A percentile compares a stretch with the other conserved stretches of the same genome.
Evolutionary conservation across 1,140 invertebrate species (phyloP).

Genomic region (Drosophila pruinosa): DNA sequence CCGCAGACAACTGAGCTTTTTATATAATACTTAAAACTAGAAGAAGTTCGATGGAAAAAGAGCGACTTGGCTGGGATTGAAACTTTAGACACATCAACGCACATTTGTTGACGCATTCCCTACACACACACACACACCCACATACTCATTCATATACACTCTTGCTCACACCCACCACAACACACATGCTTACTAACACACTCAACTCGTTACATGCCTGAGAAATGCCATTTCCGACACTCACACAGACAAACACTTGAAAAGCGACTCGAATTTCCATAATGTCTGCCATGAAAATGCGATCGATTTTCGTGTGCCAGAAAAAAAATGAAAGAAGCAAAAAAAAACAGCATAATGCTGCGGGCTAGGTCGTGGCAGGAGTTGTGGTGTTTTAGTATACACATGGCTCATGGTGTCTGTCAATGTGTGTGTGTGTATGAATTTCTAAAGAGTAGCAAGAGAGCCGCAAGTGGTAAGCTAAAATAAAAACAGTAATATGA

Average conservation of each 20-base stretch:
- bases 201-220: slow-evolving; percentile 74
- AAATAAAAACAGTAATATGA: slow-evolving; percentile 60
- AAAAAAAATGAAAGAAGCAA: slow-evolving; percentile 10
- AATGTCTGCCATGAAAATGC: slow-evolving; percentile 81
- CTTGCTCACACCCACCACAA: slow-evolving; percentile 34
- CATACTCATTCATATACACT: no score
- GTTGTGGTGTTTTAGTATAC: background rate
- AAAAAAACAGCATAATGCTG: slow-evolving; percentile 65
- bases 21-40: slow-evolving; percentile 24
- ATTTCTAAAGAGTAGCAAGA: slow-evolving; percentile 62
- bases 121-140: slow-evolving; percentile 17
- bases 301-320: slow-evolving; percentile 71
- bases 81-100: slow-evolving; percentile 57
- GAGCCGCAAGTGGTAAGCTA: slow-evolving; percentile 50
- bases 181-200: slow-evolving; percentile 4
- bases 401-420: slow-evolving; percentile 23
- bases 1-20: slow-evolving; percentile 12
- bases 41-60: slow-evolving; percentile 11
- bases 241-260: slow-evolving; percentile 60
- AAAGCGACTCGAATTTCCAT: slow-evolving; percentile 79
- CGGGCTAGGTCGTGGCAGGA: slow-evolving; percentile 22
- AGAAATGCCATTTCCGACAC: slow-evolving; percentile 74
- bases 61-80: slow-evolving; percentile 42
- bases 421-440: slow-evolving; percentile 52
- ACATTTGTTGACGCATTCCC: slow-evolving; percentile 77